These are phyloP conservation scores for Speoplatyrhinus poulsoni DNA, from an alignment of 2,113 vertebrate species.

Conservation along the genomic window DNA sequence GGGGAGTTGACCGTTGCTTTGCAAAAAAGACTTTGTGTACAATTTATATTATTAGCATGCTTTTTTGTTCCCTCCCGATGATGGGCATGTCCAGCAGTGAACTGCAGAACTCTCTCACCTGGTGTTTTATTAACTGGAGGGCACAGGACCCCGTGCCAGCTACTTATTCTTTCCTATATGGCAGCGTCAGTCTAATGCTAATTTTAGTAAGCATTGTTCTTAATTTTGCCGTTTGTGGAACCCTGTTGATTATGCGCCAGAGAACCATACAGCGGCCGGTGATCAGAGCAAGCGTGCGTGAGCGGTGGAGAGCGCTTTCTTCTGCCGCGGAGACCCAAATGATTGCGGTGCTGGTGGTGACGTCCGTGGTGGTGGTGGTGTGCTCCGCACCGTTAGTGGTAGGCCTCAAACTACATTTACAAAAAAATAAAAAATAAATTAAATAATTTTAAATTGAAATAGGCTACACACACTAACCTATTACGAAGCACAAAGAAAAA, in stretches of 20 bases:
- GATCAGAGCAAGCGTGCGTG: constrained; percentile 81
- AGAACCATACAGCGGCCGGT: constrained; percentile 83
- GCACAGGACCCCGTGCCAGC: constrained; percentile 65
- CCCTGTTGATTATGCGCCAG: constrained; percentile 91
- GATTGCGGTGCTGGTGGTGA: constrained; percentile 93
- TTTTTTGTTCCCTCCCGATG: constrained; percentile 92
- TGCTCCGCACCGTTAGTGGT: constrained; percentile 97
- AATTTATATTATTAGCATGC: constrained; percentile 85
- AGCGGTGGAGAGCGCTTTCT: constrained; percentile 76
- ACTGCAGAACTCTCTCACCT: constrained; percentile 83
- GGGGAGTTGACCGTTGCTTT: constrained; percentile 83
- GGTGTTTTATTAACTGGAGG: constrained; percentile 96
- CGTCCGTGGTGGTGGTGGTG: constrained; percentile 90
- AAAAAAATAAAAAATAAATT: too few relatives aligned
- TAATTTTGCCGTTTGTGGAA: constrained; percentile 90
- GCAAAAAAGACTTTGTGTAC: constrained; percentile 85
- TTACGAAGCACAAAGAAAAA: too few relatives aligned
- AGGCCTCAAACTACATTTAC: constrained; percentile 63
- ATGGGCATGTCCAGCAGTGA: constrained; percentile 84
- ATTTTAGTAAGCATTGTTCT: constrained; percentile 89
- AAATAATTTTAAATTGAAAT: too few relatives aligned
- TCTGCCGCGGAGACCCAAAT: constrained; percentile 94
- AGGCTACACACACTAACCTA: too few relatives aligned
- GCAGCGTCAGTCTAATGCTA: constrained; percentile 87
- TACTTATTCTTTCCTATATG: constrained; percentile 89